These are phyloP conservation scores for Centrocercus urophasianus DNA, from an alignment of 2,113 vertebrate genomes.

Conservation along the genomic window DNA sequence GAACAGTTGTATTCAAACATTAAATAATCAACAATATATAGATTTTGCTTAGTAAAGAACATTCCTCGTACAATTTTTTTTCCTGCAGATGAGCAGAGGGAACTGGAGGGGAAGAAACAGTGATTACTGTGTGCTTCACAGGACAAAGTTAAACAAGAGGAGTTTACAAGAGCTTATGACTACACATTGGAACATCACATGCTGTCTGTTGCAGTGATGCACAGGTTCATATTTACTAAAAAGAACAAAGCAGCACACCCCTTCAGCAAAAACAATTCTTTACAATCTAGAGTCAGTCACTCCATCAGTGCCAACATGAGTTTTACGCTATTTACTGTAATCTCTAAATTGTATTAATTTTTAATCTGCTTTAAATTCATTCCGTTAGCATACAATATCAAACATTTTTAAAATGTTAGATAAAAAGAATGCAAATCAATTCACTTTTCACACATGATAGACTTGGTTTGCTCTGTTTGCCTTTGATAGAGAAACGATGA, in stretches of 20 bases:
- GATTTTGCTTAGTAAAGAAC: background rate
- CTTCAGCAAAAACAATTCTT: background rate
- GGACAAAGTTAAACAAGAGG: background rate
- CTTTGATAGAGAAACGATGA: background rate
- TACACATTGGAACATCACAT: background rate
- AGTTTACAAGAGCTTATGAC: background rate
- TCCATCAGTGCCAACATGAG: rapidly evolving
- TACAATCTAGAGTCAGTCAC: background rate
- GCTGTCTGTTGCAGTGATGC: background rate
- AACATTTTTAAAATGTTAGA: background rate
- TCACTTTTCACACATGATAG: background rate
- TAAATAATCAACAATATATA: background rate
- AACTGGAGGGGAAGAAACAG: background rate
- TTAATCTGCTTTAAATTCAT: background rate
- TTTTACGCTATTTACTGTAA: background rate
- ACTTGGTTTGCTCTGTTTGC: background rate
- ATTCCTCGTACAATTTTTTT: background rate
- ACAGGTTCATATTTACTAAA: background rate
- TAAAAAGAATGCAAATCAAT: background rate
- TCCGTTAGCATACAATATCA: background rate
- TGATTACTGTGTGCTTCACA: background rate
- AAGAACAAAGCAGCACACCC: background rate
- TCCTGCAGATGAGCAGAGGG: background rate
- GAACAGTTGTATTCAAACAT: background rate
- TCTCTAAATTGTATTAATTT: background rate